Evolutionary conservation across 2,888 invertebrate genomes (phyloP).

Genomic region (Chaetoderma sp.): DNA sequence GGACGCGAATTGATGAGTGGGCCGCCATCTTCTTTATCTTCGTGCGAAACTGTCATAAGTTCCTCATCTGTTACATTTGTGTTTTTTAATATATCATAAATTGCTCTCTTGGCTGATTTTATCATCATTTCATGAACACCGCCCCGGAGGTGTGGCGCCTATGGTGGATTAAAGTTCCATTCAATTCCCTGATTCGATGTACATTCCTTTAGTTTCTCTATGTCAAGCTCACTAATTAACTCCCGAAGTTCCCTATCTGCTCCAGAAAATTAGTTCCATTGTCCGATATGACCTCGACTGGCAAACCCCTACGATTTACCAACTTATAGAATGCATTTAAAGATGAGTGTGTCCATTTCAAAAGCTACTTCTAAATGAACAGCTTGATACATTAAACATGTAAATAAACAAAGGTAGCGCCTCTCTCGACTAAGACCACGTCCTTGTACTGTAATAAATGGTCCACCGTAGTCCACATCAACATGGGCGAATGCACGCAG

Average conservation of each 20-base stretch:
- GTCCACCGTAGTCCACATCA: conserved; percentile 15
- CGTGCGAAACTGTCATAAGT: conserved; percentile 1
- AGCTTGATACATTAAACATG: conserved; percentile 7
- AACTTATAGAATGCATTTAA: conserved; percentile 33
- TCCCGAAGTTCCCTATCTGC: conserved; percentile 22
- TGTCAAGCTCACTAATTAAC: conserved; percentile 17
- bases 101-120: conserved; percentile 24
- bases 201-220: conserved; percentile 11
- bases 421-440: neutral
- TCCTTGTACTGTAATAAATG: conserved; percentile 7
- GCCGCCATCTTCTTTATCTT: neutral
- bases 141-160: conserved; percentile 27
- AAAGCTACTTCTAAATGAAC: conserved; percentile 17
- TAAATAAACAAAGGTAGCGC: conserved; percentile 9
- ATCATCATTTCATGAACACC: conserved; percentile 30
- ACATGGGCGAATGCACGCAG: conserved; percentile 9
- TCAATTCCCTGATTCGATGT: conserved; percentile 16
- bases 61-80: conserved; percentile 31
- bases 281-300: conserved; percentile 24
- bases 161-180: conserved; percentile 29
- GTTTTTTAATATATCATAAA: conserved; percentile 12
- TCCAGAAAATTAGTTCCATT: conserved; percentile 37
- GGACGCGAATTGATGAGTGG: conserved; percentile 17
- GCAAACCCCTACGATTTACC: conserved; percentile 27
- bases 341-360: conserved; percentile 21